These are phyloP conservation scores for Zoanthus sansibaricus DNA, from an alignment of 92 coral and sea anemone genomes.

Conservation along the genomic window DNA sequence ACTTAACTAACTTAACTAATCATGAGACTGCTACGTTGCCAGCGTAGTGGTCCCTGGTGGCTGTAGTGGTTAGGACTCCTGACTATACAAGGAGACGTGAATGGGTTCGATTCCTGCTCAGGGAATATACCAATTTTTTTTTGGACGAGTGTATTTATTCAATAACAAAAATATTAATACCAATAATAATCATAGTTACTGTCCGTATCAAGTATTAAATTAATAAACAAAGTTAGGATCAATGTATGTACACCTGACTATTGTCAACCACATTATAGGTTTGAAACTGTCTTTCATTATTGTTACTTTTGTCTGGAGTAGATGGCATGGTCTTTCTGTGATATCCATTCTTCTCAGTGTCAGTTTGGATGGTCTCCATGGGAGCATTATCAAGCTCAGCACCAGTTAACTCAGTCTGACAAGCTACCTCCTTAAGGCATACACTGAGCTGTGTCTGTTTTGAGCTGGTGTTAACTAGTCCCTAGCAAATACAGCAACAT, in stretches of 20 bases:
- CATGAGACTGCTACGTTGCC: too few species aligned
- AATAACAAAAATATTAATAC: too few species aligned
- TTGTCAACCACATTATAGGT: background rate
- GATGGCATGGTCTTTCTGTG: slow-evolving; percentile 17
- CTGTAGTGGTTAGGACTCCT: too few species aligned
- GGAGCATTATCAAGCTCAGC: background rate
- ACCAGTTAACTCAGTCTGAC: slow-evolving; percentile 29
- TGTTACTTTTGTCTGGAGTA: background rate
- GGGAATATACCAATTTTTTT: too few species aligned
- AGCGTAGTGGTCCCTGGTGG: too few species aligned
- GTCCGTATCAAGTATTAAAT: too few species aligned
- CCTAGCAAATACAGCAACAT: background rate
- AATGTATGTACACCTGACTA: slow-evolving; percentile 6
- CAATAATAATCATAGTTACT: too few species aligned
- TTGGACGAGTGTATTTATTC: too few species aligned
- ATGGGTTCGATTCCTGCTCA: too few species aligned
- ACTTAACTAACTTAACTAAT: too few species aligned
- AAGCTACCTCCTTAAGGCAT: slow-evolving; percentile 16
- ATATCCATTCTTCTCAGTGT: background rate
- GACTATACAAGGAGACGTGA: too few species aligned
- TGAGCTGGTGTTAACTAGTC: background rate
- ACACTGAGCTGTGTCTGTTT: background rate
- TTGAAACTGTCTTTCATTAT: background rate
- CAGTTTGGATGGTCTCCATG: slow-evolving; percentile 14
- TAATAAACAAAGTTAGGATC: background rate